Evolutionary conservation across 2,888 invertebrate genomes (phyloP).

Genomic region (Terebella lapidaria): DNA sequence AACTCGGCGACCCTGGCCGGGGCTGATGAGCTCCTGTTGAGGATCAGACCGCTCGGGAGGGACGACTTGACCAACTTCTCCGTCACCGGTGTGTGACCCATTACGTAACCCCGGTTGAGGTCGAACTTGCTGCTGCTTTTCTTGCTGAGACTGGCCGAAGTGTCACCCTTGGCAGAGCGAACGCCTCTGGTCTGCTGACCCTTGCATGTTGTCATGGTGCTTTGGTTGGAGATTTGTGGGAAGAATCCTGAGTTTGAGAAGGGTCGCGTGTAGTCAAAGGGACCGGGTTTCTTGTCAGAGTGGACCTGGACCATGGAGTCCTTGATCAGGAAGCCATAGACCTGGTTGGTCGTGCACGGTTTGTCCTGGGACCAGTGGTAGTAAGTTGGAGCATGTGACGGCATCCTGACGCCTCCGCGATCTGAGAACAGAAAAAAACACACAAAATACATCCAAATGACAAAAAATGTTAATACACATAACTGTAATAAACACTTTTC

Average conservation of each 20-base stretch:
- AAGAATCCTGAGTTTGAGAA: conserved; percentile 25
- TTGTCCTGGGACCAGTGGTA: conserved; percentile 26
- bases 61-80: conserved; percentile 9
- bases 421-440: too few relatives aligned
- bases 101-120: conserved; percentile 21
- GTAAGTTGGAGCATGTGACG: conserved; percentile 16
- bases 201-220: background rate
- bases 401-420: background rate
- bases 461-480: too few relatives aligned
- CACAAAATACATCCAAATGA: too few relatives aligned
- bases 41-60: conserved; percentile 5
- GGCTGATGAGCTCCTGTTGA: conserved; percentile 7
- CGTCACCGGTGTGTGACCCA: conserved; percentile 14
- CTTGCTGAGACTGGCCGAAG: background rate
- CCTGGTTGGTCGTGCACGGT: conserved; percentile 24
- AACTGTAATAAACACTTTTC: too few relatives aligned
- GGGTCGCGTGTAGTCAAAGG: conserved; percentile 21
- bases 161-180: background rate
- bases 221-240: conserved; percentile 17
- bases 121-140: background rate
- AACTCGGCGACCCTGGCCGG: conserved; percentile 9
- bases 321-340: conserved; percentile 17
- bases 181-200: background rate
- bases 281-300: conserved; percentile 4
- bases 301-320: background rate